These are phyloP conservation scores for Amphibalanus amphitrite DNA, from an alignment of 1,140 invertebrate genomes.

Conservation along the genomic window DNA sequence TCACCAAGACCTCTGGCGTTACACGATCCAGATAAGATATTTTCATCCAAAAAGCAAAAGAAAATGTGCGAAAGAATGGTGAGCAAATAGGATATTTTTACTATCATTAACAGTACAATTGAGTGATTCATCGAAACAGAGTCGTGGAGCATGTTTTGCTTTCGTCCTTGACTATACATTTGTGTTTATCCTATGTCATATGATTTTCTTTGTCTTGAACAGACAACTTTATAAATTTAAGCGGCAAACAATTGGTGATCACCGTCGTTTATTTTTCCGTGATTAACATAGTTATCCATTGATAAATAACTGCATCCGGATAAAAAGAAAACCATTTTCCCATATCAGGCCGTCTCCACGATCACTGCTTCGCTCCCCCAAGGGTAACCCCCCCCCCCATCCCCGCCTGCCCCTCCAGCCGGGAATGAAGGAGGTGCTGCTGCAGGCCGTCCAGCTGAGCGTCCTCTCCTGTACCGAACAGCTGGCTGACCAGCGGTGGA, in stretches of 20 bases:
- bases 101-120: too few species aligned
- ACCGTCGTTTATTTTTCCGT: too few species aligned
- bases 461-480: slow-evolving; percentile 9
- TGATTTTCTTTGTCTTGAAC: not conserved
- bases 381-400: slow-evolving; percentile 54
- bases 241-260: too few species aligned
- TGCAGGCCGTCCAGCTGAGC: slow-evolving; percentile 14
- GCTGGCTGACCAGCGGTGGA: slow-evolving; percentile 13
- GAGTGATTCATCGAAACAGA: too few species aligned
- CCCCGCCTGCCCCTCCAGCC: slow-evolving; percentile 52
- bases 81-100: not conserved
- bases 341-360: too few species aligned
- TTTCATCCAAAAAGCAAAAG: not conserved
- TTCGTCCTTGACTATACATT: not conserved
- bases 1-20: not conserved
- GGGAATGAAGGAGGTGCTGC: slow-evolving; percentile 21
- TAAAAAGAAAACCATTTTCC: too few species aligned
- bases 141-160: too few species aligned
- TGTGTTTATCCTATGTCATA: not conserved
- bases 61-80: not conserved
- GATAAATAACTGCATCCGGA: too few species aligned
- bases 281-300: not conserved
- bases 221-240: not conserved
- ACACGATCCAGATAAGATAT: not conserved
- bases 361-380: slow-evolving; percentile 28